phyloP scores from a whole-genome alignment of 1,140 invertebrate species.

The Choristoneura fumiferana region DNA sequence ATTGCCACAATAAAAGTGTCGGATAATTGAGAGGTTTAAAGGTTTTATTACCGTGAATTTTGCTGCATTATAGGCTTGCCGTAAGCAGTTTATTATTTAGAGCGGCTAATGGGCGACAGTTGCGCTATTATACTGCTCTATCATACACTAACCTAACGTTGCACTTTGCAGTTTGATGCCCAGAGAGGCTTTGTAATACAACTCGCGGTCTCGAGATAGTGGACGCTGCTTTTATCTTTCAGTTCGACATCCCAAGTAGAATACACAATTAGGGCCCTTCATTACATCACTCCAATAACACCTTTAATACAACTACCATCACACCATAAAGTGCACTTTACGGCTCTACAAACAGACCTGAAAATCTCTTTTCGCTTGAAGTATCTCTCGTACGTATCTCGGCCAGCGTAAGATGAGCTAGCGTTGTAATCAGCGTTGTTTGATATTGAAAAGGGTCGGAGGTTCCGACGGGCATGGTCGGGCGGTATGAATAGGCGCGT shows the following conservation, averaged over 20 bases:
- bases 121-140: conserved; percentile 33
- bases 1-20: conserved; percentile 61
- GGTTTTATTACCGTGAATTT: conserved; percentile 42
- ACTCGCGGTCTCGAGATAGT: not conserved
- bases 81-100: conserved; percentile 17
- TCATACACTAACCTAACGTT: too few relatives aligned
- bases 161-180: too few relatives aligned
- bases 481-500: conserved; percentile 65
- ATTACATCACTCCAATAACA: conserved; percentile 75
- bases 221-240: conserved; percentile 55
- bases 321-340: not conserved
- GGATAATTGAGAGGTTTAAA: conserved; percentile 54
- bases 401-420: conserved; percentile 43
- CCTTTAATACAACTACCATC: conserved; percentile 46
- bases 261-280: conserved; percentile 74
- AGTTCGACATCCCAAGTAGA: conserved; percentile 56
- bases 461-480: conserved; percentile 37
- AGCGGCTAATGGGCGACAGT: conserved; percentile 31
- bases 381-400: conserved; percentile 37
- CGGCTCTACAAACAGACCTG: conserved; percentile 2
- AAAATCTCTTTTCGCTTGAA: conserved; percentile 15
- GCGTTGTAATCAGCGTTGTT: conserved; percentile 41
- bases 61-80: conserved; percentile 21
- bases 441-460: conserved; percentile 59
- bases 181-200: not conserved